Evolutionary conservation across 1,140 invertebrate genomes (phyloP).

Genomic region (Zaprionus lachaisei): DNA sequence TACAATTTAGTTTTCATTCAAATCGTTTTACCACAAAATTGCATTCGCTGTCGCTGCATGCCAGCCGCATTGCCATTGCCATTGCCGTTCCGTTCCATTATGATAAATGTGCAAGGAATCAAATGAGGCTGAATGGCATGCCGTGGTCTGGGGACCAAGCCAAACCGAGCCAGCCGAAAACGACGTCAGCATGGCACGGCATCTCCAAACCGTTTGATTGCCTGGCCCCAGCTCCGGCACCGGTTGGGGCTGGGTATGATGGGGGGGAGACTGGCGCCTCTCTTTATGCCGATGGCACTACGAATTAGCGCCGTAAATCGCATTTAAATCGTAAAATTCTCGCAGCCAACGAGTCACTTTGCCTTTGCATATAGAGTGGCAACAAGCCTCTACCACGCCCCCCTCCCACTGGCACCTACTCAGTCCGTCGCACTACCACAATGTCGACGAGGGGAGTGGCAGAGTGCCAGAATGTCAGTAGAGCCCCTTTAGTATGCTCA

Average conservation of each 20-base stretch:
- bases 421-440: background rate
- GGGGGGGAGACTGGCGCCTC: slow-evolving; percentile 7
- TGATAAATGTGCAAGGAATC: slow-evolving; percentile 73
- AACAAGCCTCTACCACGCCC: slow-evolving; percentile 4
- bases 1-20: slow-evolving; percentile 36
- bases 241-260: no score
- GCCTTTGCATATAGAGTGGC: slow-evolving; percentile 60
- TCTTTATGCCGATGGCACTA: slow-evolving; percentile 68
- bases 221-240: slow-evolving; percentile 31
- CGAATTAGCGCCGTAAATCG: slow-evolving; percentile 83
- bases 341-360: slow-evolving; percentile 72
- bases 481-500: slow-evolving; percentile 48
- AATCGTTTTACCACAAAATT: slow-evolving; percentile 73
- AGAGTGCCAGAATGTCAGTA: slow-evolving; percentile 8
- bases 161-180: slow-evolving; percentile 14
- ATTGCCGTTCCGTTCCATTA: slow-evolving; percentile 46
- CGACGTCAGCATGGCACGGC: slow-evolving; percentile 21
- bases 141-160: slow-evolving; percentile 61
- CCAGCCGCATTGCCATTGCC: background rate
- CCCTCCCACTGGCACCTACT: background rate
- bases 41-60: slow-evolving; percentile 63
- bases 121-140: slow-evolving; percentile 78
- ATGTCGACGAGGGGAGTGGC: background rate
- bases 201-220: slow-evolving; percentile 58
- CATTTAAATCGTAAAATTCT: slow-evolving; percentile 83